Evolutionary conservation across 2,113 vertebrate species (phyloP).

Genomic region (Neogobius melanostomus): DNA sequence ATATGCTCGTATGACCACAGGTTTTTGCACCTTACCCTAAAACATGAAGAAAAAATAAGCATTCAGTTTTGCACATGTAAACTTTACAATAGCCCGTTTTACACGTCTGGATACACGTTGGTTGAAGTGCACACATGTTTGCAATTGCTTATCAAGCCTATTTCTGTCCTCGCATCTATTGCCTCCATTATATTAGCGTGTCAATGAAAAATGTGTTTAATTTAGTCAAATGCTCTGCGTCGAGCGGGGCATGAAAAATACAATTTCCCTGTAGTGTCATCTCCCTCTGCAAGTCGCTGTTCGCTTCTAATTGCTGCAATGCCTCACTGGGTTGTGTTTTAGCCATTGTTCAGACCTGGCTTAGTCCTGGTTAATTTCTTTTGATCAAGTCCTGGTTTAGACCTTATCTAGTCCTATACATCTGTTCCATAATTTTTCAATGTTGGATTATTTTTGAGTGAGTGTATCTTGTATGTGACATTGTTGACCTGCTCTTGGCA

Average conservation of each 20-base stretch:
- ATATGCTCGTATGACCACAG: no score
- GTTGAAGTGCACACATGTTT: slow-evolving; percentile 47
- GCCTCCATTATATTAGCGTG: slow-evolving; percentile 62
- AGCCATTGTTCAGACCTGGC: slow-evolving; percentile 17
- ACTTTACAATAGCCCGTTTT: slow-evolving; percentile 18
- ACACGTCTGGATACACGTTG: slow-evolving; percentile 22
- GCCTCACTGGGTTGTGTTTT: slow-evolving; percentile 55
- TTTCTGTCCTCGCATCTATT: slow-evolving; percentile 64
- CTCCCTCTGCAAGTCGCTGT: slow-evolving; percentile 68
- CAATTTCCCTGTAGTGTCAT: slow-evolving; percentile 74
- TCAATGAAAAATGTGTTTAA: slow-evolving; percentile 77
- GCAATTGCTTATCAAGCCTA: slow-evolving; percentile 57
- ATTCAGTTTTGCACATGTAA: slow-evolving; percentile 13
- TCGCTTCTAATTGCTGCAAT: slow-evolving; percentile 77
- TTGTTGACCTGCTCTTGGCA: no score
- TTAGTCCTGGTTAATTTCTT: background rate
- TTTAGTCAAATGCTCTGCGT: slow-evolving; percentile 70
- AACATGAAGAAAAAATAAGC: background rate
- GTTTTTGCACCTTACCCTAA: background rate
- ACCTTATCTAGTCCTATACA: background rate
- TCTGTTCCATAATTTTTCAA: no score
- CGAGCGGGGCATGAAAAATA: slow-evolving; percentile 39
- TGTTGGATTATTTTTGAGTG: no score
- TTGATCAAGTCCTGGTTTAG: background rate
- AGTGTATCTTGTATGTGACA: no score